Base-by-base conservation (phyloP, 1,140 invertebrate species). In the Drusus annulatus region DNA sequence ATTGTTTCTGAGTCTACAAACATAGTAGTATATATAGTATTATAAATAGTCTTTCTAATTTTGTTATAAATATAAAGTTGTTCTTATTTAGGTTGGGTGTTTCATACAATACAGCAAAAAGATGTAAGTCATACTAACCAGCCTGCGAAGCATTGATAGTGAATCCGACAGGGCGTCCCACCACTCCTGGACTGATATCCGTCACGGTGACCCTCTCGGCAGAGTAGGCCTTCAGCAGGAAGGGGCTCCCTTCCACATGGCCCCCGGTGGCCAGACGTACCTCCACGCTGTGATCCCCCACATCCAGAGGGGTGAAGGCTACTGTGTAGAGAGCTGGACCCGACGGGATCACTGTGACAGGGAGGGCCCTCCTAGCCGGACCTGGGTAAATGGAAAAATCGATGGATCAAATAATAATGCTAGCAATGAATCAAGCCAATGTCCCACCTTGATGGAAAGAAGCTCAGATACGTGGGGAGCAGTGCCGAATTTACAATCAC, bases 221-320 rank as follows among this genome's bases (percentile, higher is more conserved):
- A 86, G 99, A 98, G 88, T 98, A 99, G 17, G 96, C 98, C 88
- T 99, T 98, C 4, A 98, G 93, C 4, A 97, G 91, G 86, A 99
- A 99, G 31, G 98, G 98, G 88, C 97, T 98, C 23, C 97, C 97
- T 86, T 97, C 95, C 0, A 99, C 95, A 75, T 97, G 94, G 13
- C 94, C 93, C 21, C 94, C 95, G 84, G 87, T 84, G 7, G 92
- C 93, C 63, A 97, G 91, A 85, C 92, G 90, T 69, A 97, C 95
- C 90, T 98, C 96, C 63, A 99, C 96, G 83, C 96, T 96, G 86
- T 99, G 96, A 89, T 98, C 96, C 62, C 97, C 97, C 80, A 98
- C 97, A 88, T 97, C 95, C 76, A 94, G 92, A 7, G 97, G 96
- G 5, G 95, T 95, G 84, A 98, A 98, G 73, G 94, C 93, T 8